Evolutionary conservation across 2,113 vertebrate species (phyloP).

Genomic region (Sporophila hypoxantha): DNA sequence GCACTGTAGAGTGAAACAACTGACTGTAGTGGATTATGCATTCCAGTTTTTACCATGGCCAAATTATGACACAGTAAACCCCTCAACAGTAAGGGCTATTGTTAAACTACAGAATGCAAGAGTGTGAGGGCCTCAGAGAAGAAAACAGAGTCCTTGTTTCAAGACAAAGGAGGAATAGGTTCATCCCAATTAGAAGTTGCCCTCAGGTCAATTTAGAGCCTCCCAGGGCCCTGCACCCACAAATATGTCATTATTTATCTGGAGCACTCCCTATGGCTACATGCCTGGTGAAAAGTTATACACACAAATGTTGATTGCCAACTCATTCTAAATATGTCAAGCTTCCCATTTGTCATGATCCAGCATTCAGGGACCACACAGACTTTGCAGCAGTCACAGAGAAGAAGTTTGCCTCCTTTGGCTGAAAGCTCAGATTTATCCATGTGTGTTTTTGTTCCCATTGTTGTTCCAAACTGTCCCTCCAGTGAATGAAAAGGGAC

Average conservation of each 20-base stretch:
- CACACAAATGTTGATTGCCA: not conserved
- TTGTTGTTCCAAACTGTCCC: not conserved
- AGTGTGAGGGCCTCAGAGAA: not conserved
- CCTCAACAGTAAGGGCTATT: constrained; percentile 31
- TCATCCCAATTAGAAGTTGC: constrained; percentile 15
- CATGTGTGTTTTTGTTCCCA: rapidly evolving
- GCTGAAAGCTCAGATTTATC: not conserved
- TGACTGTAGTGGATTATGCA: not conserved
- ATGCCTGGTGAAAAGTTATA: not conserved
- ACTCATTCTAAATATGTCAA: not conserved
- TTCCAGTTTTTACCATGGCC: not conserved
- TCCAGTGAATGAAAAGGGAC: not conserved
- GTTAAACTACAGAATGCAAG: not conserved
- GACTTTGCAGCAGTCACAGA: not conserved
- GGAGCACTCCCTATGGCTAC: not conserved
- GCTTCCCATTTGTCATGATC: not conserved
- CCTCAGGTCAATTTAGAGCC: not conserved
- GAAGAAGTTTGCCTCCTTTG: not conserved
- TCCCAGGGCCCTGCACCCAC: not conserved
- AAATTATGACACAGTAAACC: constrained; percentile 22
- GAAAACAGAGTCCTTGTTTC: not conserved
- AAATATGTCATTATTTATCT: constrained; percentile 1
- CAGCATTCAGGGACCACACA: not conserved
- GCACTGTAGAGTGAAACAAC: not conserved
- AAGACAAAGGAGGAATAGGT: not conserved